Conservation (phyloP, 30 jellyfish, hydroid and myxozoan genomes). For the Aurelia aurita complex sp. Pacific region DNA sequence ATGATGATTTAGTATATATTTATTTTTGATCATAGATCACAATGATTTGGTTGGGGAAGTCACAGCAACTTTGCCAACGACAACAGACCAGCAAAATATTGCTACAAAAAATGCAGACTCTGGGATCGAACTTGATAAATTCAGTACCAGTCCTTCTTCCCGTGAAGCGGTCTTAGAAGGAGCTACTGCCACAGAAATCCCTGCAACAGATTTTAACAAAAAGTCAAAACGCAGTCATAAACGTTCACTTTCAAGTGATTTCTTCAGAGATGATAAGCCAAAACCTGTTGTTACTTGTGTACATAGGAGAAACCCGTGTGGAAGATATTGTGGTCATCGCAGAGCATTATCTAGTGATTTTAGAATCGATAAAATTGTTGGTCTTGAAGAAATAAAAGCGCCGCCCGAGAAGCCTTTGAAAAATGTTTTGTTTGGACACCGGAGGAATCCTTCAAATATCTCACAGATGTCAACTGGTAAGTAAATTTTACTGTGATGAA, state of each 20-base stretch:
- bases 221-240: constrained; percentile 29
- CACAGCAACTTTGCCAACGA: constrained; percentile 35
- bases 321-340: constrained; percentile 92
- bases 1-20: too few species aligned
- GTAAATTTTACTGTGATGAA: background rate
- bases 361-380: constrained; percentile 47
- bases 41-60: constrained; percentile 70
- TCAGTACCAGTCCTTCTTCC: constrained; percentile 8
- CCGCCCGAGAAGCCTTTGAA: constrained; percentile 38
- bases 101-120: constrained; percentile 46
- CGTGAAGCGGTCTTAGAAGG: background rate
- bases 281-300: constrained; percentile 76
- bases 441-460: constrained; percentile 52
- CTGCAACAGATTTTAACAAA: background rate
- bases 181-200: background rate
- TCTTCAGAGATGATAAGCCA: constrained; percentile 53
- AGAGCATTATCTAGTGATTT: constrained; percentile 87
- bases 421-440: constrained; percentile 52
- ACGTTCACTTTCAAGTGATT: constrained; percentile 71
- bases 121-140: constrained; percentile 54
- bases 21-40: constrained; percentile 1
- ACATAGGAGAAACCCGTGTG: constrained; percentile 93
- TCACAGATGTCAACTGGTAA: constrained; percentile 61
- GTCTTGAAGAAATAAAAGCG: constrained; percentile 9
- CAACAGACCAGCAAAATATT: constrained; percentile 12